These are phyloP conservation scores for zebrafish (Danio rerio) DNA, from an alignment of 2,113 vertebrate genomes.

Conservation along the genomic window DNA sequence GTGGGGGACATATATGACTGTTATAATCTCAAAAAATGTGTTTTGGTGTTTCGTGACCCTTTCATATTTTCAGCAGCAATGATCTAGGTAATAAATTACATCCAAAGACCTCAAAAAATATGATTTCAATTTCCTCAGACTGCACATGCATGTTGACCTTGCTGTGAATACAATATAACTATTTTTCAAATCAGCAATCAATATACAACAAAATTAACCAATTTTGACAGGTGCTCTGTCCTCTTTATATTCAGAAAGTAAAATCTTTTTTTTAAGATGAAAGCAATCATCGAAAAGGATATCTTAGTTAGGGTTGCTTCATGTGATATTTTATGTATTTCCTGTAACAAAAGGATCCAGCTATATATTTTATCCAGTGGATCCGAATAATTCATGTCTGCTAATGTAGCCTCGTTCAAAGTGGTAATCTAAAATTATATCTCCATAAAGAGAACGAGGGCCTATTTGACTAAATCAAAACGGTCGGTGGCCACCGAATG, in stretches of 20 bases:
- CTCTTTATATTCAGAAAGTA: not conserved
- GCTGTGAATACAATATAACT: not conserved
- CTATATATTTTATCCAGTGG: not conserved
- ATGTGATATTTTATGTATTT: no score
- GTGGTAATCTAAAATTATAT: conserved; percentile 39
- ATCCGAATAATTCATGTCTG: conserved; percentile 16
- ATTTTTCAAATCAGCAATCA: not conserved
- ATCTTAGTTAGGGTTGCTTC: not conserved
- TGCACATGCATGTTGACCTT: conserved; percentile 13
- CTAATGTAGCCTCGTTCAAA: conserved; percentile 21
- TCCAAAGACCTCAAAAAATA: conserved; percentile 39
- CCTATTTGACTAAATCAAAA: conserved; percentile 27
- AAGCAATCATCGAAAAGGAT: not conserved
- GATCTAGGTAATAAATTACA: conserved; percentile 55
- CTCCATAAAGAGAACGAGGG: not conserved
- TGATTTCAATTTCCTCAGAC: conserved; percentile 1
- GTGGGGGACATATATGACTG: no score
- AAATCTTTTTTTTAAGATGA: not conserved
- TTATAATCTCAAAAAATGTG: no score
- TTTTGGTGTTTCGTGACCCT: no score
- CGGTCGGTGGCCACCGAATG: conserved; percentile 2
- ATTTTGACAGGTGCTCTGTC: conserved; percentile 9
- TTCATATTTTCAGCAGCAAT: conserved; percentile 30
- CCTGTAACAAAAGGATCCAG: not conserved
- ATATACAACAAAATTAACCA: not conserved